Conservation (phyloP, 2,113 vertebrate species). For the Lampris megalopsis region DNA sequence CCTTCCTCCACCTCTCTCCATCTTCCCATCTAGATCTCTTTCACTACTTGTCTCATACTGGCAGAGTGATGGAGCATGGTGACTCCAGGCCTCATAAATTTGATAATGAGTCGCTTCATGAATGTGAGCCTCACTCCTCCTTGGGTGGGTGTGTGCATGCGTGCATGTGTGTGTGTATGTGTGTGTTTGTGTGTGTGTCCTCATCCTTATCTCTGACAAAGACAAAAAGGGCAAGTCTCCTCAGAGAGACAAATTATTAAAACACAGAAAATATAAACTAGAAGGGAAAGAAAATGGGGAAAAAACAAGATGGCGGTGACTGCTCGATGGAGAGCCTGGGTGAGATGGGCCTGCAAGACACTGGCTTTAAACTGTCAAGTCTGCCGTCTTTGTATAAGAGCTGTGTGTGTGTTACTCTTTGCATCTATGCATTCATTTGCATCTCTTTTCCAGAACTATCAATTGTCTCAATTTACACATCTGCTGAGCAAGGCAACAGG, state of each 20-base stretch:
- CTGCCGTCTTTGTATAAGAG: no score
- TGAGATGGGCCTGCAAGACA: no score
- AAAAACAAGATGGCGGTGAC: constrained; percentile 20
- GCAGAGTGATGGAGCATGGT: constrained; percentile 64
- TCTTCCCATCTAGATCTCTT: constrained; percentile 56
- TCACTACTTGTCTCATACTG: constrained; percentile 73
- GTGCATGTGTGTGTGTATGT: constrained; percentile 22
- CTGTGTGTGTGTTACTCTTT: background rate
- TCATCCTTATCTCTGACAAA: constrained; percentile 56
- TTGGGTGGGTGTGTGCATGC: background rate
- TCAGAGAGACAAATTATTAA: constrained; percentile 32
- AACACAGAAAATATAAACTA: background rate
- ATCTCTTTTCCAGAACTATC: background rate
- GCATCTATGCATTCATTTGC: background rate
- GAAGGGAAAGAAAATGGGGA: background rate
- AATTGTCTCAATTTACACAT: background rate
- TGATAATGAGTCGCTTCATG: constrained; percentile 67
- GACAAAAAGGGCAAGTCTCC: constrained; percentile 26
- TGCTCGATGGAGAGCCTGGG: no score
- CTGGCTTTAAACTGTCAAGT: no score
- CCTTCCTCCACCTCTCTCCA: constrained; percentile 38
- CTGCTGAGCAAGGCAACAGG: background rate
- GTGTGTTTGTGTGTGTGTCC: constrained; percentile 11
- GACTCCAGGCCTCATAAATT: constrained; percentile 70
- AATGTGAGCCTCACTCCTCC: constrained; percentile 26